phyloP scores from a whole-genome alignment of 1,140 invertebrate species.

The Cyclargus thomasi region DNA sequence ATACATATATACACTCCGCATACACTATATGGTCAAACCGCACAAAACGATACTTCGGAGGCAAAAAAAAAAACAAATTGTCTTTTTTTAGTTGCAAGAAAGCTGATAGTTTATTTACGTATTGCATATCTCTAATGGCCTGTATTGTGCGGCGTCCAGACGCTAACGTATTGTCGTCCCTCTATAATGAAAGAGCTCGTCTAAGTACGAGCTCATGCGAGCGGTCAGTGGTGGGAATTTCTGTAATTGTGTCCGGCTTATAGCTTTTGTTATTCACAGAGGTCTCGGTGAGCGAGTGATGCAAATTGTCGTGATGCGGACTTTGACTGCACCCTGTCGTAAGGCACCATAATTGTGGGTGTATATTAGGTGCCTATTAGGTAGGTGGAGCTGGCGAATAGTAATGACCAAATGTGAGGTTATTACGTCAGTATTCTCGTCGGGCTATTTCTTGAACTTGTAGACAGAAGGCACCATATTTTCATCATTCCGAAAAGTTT shows the following conservation, averaged over 20 bases:
- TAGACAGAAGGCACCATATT: too few relatives aligned
- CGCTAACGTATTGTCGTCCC: constrained; percentile 38
- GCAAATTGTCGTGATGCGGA: neutral
- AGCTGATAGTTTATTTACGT: neutral
- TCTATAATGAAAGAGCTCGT: constrained; percentile 62
- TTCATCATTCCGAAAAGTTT: too few relatives aligned
- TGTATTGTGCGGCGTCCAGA: constrained; percentile 13
- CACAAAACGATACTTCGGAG: too few relatives aligned
- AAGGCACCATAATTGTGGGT: neutral
- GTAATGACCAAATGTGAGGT: neutral
- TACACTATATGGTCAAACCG: too few relatives aligned
- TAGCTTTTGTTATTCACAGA: constrained; percentile 30
- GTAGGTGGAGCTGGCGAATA: neutral
- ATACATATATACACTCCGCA: too few relatives aligned
- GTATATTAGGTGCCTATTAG: neutral
- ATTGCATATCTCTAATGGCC: constrained; percentile 17
- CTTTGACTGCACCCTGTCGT: neutral
- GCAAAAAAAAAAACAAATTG: neutral
- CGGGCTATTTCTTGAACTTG: too few relatives aligned
- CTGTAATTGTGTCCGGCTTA: constrained; percentile 66
- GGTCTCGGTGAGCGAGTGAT: constrained; percentile 25
- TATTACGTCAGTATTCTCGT: too few relatives aligned
- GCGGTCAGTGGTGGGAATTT: constrained; percentile 49
- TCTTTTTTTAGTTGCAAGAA: neutral
- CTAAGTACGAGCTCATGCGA: constrained; percentile 55